Base-by-base conservation (phyloP, 2,888 invertebrate species). In the Pheosia gnoma region DNA sequence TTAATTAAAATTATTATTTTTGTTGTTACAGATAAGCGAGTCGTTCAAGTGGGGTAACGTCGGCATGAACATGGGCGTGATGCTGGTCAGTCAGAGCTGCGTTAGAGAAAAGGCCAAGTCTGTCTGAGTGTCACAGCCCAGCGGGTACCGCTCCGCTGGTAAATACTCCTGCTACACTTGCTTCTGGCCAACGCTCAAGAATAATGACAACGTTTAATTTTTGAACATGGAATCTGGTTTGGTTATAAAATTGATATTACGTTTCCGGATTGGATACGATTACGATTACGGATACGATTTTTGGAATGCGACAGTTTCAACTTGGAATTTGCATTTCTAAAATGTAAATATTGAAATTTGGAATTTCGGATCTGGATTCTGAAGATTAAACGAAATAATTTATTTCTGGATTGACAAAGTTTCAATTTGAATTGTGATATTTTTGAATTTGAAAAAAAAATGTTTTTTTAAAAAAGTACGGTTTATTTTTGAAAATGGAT, bases 41-140 rank as follows among this genome's bases (percentile, higher is more conserved):
- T 95, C 95, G 83, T 94, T 95, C 72, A 95, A 95, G 89, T 96
- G 96, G 95, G 95, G 96, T 80, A 95, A 94, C 87, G 94, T 96
- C 80, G 95, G 96, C 82, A 95, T 96, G 94, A 95, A 95, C 82
- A 95, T 95, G 87, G 96, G 96, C 75, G 95, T 96, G 72, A 90
- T 95, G 88, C 92, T 95, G 70, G 93, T 96, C 75, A 95, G 93
- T 86, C 95, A 95, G 85, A 88, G 77, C 78, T 83, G 89, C 74
- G 80, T 83, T 62, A 74, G 89, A 65, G 84, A 87, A 68, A 93
- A 93, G 77, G 93, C 89, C 41, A 91, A 90, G 74, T 93, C 93
- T 45, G 93, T 93, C 81, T 93, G 93, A 93, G 87, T 81, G 76
- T 81, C 80, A 79, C 78, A 72, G 5, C 77, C 89, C 87, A 87